These are phyloP conservation scores for fruit fly (Drosophila melanogaster) DNA, from an alignment of 1,140 invertebrate species.

Conservation along the genomic window DNA sequence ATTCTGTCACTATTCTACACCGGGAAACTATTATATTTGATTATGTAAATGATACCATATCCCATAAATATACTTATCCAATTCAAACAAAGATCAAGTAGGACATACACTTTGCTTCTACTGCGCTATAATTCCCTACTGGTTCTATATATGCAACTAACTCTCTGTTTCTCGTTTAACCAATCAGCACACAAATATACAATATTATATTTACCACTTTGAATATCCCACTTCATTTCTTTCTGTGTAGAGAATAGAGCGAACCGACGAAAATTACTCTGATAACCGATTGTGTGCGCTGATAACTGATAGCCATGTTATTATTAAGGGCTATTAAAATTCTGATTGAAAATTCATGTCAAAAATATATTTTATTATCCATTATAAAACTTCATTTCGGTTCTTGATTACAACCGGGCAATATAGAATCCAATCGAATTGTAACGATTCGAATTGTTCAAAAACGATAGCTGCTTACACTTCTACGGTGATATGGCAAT, in stretches of 20 bases:
- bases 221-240: neutral
- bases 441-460: slow-evolving; percentile 34
- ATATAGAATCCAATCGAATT: slow-evolving; percentile 39
- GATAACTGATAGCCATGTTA: slow-evolving; percentile 83
- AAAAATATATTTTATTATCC: slow-evolving; percentile 83
- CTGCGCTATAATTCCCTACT: neutral
- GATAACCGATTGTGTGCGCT: slow-evolving; percentile 74
- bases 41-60: too few species aligned
- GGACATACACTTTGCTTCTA: neutral
- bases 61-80: neutral
- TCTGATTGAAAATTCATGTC: slow-evolving; percentile 85
- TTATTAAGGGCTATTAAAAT: slow-evolving; percentile 84
- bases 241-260: slow-evolving; percentile 24
- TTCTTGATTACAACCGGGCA: slow-evolving; percentile 60
- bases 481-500: slow-evolving; percentile 15
- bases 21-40: neutral
- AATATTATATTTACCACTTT: too few species aligned
- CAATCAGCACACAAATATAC: too few species aligned
- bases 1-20: neutral
- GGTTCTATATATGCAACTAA: neutral
- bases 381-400: slow-evolving; percentile 68
- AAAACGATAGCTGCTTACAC: slow-evolving; percentile 37
- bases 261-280: slow-evolving; percentile 65
- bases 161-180: too few species aligned
- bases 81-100: too few species aligned